Base-by-base conservation (phyloP, 2,797 vertebrate genomes). In the Enteromius fasciolatus region DNA sequence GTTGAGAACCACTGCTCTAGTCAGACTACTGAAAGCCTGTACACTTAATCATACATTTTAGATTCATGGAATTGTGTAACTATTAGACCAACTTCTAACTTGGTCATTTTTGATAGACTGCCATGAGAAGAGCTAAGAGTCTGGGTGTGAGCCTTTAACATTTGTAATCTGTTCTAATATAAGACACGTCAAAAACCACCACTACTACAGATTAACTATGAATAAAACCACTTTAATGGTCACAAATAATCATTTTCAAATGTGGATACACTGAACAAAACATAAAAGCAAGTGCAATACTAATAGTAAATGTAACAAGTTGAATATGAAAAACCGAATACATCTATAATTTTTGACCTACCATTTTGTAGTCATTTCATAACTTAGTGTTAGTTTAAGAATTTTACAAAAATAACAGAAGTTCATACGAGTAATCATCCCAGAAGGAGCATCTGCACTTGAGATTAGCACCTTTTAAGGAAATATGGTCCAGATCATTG, bases 161-260 rank as follows among this genome's bases (percentile, higher is more conserved):
- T n/a, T 57, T 67, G 12, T 44, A 69, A 20, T 17, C n/a, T 0
- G 67, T 70, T 70, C 10, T 31, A 44, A 44, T 12, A 50, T 11
- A 72, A 48, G 4, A 8, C 41, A 50, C 25, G 1, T 31, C 28
- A 20, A 50, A 50, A 50, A 28, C 25, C 25, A 41, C 14, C 12
- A 52, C 44, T 14, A 67, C 15, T 52, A 33, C 14, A 4, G 5
- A 52, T 54, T 41, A 39, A 52, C 3, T 57, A 15, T n/a, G 39
- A 25, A 8, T 41, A 59, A 69, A 68, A 72, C 12, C 17, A 39
- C 69, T 81, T 66, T 81, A 75, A 66, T 75, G 6, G 5, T 81
- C 20, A 73, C 23, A 72, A 63, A 28, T 59, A 23, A 48, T 6
- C 0, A 48, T 18, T 48, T 48, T 33, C 3, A 33, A 72, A 61